Percentiles rank a stretch among this genome's conserved stretches.
Conservation (phyloP, 2,888 invertebrate genomes). For the Agrochola litura region DNA sequence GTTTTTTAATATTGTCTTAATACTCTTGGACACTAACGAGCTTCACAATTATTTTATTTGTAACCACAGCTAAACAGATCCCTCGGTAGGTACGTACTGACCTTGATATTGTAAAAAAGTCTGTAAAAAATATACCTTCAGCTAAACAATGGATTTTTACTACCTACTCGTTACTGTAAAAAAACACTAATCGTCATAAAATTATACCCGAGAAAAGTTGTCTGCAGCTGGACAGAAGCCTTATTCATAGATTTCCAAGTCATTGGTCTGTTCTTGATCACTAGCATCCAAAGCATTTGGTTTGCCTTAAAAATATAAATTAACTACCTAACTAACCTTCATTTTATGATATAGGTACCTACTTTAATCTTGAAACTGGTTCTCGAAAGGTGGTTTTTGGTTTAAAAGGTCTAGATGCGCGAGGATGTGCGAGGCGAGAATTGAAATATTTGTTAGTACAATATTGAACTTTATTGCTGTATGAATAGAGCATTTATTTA, state of each 20-base stretch:
- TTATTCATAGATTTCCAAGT: neutral
- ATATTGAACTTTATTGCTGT: too few species aligned
- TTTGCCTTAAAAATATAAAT: neutral
- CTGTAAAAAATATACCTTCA: neutral
- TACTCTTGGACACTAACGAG: neutral
- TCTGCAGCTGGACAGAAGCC: neutral
- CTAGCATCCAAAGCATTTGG: neutral
- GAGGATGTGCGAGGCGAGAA: too few species aligned
- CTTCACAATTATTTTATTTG: neutral
- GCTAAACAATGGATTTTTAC: neutral
- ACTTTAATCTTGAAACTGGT: neutral
- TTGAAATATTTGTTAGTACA: too few species aligned
- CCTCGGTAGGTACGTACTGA: too few species aligned
- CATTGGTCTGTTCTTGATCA: too few species aligned
- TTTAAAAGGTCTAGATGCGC: too few species aligned
- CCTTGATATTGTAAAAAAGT: constrained; percentile 6
- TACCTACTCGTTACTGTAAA: neutral
- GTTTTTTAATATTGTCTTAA: neutral
- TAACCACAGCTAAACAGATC: neutral
- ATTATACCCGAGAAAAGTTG: too few species aligned
- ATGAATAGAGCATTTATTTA: too few species aligned
- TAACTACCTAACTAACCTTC: neutral
- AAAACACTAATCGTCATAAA: too few species aligned
- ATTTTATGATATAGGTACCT: too few species aligned
- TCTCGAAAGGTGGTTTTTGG: too few species aligned